Conservation (phyloP, 64 coral and sea anemone genomes). For the Pachyseris speciosa region DNA sequence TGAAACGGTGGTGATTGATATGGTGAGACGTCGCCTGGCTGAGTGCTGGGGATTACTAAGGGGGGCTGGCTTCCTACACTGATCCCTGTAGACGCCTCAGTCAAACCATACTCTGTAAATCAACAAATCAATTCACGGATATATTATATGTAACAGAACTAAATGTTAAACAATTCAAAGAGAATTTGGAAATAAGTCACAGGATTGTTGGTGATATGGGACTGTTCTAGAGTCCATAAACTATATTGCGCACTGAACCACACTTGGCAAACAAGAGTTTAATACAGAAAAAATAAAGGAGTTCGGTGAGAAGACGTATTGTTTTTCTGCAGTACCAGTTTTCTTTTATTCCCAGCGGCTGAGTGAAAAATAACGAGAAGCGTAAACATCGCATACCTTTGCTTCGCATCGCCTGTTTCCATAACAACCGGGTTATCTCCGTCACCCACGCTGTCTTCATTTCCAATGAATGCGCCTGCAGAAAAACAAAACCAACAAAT, state of each 20-base stretch:
- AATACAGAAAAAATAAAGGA: too few species aligned
- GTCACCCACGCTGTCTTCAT: conserved; percentile 94
- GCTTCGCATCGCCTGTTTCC: conserved; percentile 97
- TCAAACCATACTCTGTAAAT: conserved; percentile 91
- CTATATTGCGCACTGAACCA: too few species aligned
- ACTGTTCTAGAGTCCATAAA: too few species aligned
- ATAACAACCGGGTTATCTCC: conserved; percentile 93
- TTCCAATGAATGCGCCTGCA: conserved; percentile 74
- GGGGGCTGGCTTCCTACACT: conserved; percentile 97
- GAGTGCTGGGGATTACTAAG: conserved; percentile 80
- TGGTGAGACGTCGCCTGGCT: conserved; percentile 76
- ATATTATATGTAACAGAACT: too few species aligned
- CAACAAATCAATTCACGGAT: neutral
- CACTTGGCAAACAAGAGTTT: too few species aligned
- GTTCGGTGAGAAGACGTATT: too few species aligned
- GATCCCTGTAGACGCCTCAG: conserved; percentile 95
- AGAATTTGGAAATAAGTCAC: too few species aligned
- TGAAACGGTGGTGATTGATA: conserved; percentile 72
- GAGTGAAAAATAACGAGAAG: neutral
- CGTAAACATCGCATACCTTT: conserved; percentile 62
- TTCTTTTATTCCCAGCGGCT: too few species aligned
- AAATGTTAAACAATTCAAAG: too few species aligned
- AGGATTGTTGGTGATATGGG: too few species aligned
- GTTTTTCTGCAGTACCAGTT: too few species aligned
- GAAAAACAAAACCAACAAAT: neutral